Percentiles rank a stretch among this genome's conserved stretches.
phyloP scores from a whole-genome alignment of 2,888 invertebrate genomes.

The Piscicola geometra region DNA sequence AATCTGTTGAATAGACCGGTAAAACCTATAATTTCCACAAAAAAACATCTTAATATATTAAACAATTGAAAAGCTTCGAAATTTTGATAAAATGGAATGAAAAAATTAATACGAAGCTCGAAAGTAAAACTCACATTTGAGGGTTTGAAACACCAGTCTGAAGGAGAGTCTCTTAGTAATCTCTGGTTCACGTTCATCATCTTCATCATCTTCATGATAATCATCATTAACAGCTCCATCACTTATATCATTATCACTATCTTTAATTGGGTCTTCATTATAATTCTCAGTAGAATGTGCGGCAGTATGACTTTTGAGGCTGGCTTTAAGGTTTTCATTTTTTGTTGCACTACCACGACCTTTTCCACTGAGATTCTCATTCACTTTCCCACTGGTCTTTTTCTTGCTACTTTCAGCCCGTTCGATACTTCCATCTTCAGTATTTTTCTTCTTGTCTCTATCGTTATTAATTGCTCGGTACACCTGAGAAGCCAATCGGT shows the following conservation, averaged over 20 bases:
- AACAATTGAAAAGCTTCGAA: too few relatives aligned
- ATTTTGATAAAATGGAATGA: too few relatives aligned
- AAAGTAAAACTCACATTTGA: constrained; percentile 51
- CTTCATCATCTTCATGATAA: neutral
- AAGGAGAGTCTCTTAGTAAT: constrained; percentile 44
- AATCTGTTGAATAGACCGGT: too few relatives aligned
- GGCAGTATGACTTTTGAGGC: too few relatives aligned
- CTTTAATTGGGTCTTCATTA: neutral
- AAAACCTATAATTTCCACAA: too few relatives aligned
- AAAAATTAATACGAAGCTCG: too few relatives aligned
- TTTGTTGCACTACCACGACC: neutral
- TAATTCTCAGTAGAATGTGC: too few relatives aligned
- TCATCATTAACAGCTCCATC: neutral
- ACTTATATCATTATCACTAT: neutral
- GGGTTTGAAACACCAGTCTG: constrained; percentile 49
- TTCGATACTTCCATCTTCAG: neutral
- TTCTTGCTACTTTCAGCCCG: neutral
- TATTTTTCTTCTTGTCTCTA: neutral
- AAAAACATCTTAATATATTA: too few relatives aligned
- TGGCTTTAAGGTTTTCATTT: neutral
- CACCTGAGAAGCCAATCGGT: neutral
- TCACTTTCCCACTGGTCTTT: neutral
- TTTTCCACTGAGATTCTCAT: neutral
- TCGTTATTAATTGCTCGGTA: neutral
- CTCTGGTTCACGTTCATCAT: constrained; percentile 8